Conservation (phyloP, 2,888 invertebrate species). For the Apamea epomidion region DNA sequence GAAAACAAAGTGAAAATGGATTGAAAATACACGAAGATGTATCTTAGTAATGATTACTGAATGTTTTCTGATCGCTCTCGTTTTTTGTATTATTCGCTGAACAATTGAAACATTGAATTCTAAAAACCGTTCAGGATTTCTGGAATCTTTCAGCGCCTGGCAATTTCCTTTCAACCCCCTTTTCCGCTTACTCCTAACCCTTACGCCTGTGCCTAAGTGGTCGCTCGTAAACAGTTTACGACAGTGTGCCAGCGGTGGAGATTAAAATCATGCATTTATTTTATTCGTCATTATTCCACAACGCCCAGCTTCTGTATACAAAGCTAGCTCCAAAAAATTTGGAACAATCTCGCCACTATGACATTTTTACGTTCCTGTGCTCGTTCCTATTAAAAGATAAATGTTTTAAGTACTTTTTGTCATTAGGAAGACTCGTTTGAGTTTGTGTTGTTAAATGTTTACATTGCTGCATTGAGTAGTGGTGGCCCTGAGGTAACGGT, state of each 20-base stretch:
- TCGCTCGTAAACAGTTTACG: slow-evolving; percentile 88
- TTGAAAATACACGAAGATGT: background rate
- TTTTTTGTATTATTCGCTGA: background rate
- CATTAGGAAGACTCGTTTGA: slow-evolving; percentile 43
- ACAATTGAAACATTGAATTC: too few relatives aligned
- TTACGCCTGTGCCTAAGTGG: slow-evolving; percentile 74
- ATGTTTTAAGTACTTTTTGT: slow-evolving; percentile 57
- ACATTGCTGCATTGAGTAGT: background rate
- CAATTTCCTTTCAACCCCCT: background rate
- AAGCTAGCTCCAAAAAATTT: slow-evolving; percentile 51
- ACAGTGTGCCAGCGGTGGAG: slow-evolving; percentile 82
- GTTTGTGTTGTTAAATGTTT: slow-evolving; percentile 15
- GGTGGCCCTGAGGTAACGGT: background rate
- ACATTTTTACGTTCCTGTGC: slow-evolving; percentile 48
- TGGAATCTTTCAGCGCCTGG: background rate
- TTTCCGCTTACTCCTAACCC: slow-evolving; percentile 59
- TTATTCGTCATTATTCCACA: slow-evolving; percentile 87
- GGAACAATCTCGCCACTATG: slow-evolving; percentile 54
- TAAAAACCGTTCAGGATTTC: background rate
- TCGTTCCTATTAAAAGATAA: slow-evolving; percentile 60
- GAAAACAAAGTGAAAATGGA: too few relatives aligned
- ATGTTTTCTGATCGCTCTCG: background rate
- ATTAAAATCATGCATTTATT: slow-evolving; percentile 90
- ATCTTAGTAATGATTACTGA: background rate
- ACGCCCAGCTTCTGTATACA: slow-evolving; percentile 64